A percentile compares a stretch with the other conserved stretches of the same genome.
These are phyloP conservation scores for Tylochromis polylepis DNA, from an alignment of 2,113 vertebrate species.

Conservation along the genomic window DNA sequence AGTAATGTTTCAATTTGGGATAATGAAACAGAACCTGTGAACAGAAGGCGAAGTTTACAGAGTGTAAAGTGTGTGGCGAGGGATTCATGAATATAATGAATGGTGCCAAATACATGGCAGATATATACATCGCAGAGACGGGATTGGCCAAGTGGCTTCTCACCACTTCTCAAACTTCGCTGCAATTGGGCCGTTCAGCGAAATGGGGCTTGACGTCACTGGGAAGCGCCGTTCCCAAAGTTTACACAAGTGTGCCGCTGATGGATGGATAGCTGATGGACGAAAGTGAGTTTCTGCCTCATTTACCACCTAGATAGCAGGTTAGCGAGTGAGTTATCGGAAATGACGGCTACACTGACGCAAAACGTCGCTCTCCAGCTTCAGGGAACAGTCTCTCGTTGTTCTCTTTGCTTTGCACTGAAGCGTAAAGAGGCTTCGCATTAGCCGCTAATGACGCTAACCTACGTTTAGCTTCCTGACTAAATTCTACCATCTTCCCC, in stretches of 20 bases:
- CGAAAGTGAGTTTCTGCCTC: constrained; percentile 14
- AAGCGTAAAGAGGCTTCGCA: not conserved
- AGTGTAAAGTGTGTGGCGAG: not conserved
- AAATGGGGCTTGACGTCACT: constrained; percentile 47
- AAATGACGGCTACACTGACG: not conserved
- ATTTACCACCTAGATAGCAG: not conserved
- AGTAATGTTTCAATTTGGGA: not conserved
- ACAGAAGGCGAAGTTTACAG: not conserved
- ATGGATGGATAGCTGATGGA: constrained; percentile 40
- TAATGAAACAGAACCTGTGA: not conserved
- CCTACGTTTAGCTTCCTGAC: not conserved
- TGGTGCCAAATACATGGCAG: not conserved
- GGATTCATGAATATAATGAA: not conserved
- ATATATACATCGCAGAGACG: not conserved
- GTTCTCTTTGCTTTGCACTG: not conserved
- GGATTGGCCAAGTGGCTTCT: constrained; percentile 39
- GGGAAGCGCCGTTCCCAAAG: constrained; percentile 55
- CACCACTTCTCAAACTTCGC: not conserved
- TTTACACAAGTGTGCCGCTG: constrained; percentile 29
- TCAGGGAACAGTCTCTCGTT: not conserved
- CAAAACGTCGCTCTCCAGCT: accelerated
- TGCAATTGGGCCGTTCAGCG: constrained; percentile 37
- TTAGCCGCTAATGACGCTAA: constrained; percentile 26
- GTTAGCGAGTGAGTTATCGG: not conserved
- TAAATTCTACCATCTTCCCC: accelerated